A percentile compares a stretch with the other conserved stretches of the same genome.
Conservation (phyloP, 2,113 vertebrate species). For the Gavialis gangeticus region DNA sequence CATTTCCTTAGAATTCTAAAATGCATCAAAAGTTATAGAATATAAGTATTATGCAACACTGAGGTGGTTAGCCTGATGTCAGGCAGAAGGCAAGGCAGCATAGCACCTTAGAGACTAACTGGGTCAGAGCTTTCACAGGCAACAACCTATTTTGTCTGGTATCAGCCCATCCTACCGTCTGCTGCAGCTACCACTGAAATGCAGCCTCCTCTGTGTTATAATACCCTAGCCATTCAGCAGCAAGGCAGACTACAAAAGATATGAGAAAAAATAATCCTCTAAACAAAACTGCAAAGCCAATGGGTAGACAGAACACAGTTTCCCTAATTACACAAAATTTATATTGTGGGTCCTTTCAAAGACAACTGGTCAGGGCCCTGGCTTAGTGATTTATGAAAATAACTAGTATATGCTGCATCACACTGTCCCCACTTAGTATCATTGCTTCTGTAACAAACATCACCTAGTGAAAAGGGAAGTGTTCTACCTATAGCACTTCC, state of each 20-base stretch:
- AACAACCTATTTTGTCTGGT: too few relatives aligned
- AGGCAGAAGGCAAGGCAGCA: too few relatives aligned
- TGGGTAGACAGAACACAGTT: neutral
- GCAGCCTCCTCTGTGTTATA: neutral
- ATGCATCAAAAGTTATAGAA: neutral
- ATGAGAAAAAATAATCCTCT: neutral
- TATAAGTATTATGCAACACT: too few relatives aligned
- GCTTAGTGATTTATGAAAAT: neutral
- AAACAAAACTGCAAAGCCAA: neutral
- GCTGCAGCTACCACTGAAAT: neutral
- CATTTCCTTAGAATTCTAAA: neutral
- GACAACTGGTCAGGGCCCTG: neutral
- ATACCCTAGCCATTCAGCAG: neutral
- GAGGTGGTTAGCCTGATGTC: too few relatives aligned
- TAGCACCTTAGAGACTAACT: too few relatives aligned
- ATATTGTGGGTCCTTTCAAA: neutral
- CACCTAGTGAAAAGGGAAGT: constrained; percentile 71
- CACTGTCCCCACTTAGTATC: constrained; percentile 50
- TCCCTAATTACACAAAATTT: neutral
- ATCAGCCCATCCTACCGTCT: too few relatives aligned
- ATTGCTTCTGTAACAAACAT: constrained; percentile 62
- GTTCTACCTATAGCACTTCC: constrained; percentile 52
- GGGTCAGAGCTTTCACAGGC: too few relatives aligned
- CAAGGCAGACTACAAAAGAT: neutral
- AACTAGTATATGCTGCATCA: neutral